Conservation (phyloP, 2,888 invertebrate genomes). For the Minunthozetes semirufus region DNA sequence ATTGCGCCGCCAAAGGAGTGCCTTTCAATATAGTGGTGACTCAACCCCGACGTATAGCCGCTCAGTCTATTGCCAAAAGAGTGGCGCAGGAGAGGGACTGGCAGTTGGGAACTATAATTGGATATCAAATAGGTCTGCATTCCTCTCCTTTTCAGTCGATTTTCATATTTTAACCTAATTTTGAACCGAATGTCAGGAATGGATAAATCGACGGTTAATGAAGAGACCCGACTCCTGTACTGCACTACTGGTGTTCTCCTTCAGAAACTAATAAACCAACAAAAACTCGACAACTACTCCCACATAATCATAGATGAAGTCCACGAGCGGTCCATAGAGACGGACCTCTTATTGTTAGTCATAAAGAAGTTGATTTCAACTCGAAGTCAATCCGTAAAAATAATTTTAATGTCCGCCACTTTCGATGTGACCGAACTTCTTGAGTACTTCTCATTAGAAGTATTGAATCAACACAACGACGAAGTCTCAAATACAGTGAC, state of each 20-base stretch:
- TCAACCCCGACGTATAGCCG: slow-evolving; percentile 87
- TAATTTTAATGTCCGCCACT: slow-evolving; percentile 91
- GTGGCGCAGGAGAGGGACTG: slow-evolving; percentile 77
- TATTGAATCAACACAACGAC: neutral
- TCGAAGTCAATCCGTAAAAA: slow-evolving; percentile 60
- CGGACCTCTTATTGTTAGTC: slow-evolving; percentile 79
- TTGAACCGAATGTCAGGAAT: no score
- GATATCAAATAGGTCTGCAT: slow-evolving; percentile 66
- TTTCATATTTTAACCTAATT: neutral
- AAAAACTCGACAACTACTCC: slow-evolving; percentile 68
- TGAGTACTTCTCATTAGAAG: slow-evolving; percentile 58
- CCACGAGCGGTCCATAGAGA: slow-evolving; percentile 83
- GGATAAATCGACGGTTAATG: slow-evolving; percentile 53
- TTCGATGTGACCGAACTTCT: slow-evolving; percentile 67
- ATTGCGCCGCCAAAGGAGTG: slow-evolving; percentile 54
- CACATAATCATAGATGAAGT: slow-evolving; percentile 90
- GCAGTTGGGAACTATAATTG: slow-evolving; percentile 72
- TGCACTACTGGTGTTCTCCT: slow-evolving; percentile 83
- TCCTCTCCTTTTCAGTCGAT: neutral
- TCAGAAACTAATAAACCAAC: slow-evolving; percentile 64
- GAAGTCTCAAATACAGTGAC: neutral
- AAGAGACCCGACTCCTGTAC: slow-evolving; percentile 70
- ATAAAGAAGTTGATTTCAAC: slow-evolving; percentile 68
- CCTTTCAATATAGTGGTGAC: slow-evolving; percentile 84
- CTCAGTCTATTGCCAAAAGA: slow-evolving; percentile 75